phyloP scores from a whole-genome alignment of 1,140 invertebrate species.

The Teleopsis dalmanni region DNA sequence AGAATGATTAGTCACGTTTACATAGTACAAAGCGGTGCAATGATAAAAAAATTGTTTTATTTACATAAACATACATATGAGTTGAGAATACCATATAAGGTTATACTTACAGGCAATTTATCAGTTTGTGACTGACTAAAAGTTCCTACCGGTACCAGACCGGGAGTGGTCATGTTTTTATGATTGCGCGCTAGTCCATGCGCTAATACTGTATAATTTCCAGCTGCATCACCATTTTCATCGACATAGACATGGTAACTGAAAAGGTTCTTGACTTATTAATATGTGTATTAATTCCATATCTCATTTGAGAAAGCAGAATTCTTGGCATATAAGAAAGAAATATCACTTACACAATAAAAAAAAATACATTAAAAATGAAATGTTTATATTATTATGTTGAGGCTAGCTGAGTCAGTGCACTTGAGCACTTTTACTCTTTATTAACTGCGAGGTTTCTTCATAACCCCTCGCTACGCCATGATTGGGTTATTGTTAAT shows the following conservation, averaged over 20 bases:
- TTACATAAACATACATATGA: neutral
- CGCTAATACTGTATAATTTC: slow-evolving; percentile 89
- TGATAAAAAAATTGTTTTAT: neutral
- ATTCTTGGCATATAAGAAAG: neutral
- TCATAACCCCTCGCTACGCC: no score
- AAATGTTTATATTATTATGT: neutral
- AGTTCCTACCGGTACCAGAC: slow-evolving; percentile 66
- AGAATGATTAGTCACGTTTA: neutral
- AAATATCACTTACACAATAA: neutral
- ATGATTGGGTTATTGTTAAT: no score
- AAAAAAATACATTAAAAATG: slow-evolving; percentile 1
- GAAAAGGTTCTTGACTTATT: slow-evolving; percentile 5
- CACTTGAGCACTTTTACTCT: no score
- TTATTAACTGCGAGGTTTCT: no score
- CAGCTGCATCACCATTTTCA: slow-evolving; percentile 88
- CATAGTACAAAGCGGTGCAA: neutral
- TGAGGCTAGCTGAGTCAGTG: no score
- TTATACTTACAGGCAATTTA: slow-evolving; percentile 51
- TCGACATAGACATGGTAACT: slow-evolving; percentile 90
- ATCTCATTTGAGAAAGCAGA: no score
- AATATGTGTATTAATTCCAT: neutral
- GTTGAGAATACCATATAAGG: neutral
- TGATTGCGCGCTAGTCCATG: slow-evolving; percentile 27
- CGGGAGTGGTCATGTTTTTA: slow-evolving; percentile 49
- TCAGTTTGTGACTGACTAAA: slow-evolving; percentile 51